Evolutionary conservation across 2,888 invertebrate genomes (phyloP).

Genomic region (Drosophila merina): DNA sequence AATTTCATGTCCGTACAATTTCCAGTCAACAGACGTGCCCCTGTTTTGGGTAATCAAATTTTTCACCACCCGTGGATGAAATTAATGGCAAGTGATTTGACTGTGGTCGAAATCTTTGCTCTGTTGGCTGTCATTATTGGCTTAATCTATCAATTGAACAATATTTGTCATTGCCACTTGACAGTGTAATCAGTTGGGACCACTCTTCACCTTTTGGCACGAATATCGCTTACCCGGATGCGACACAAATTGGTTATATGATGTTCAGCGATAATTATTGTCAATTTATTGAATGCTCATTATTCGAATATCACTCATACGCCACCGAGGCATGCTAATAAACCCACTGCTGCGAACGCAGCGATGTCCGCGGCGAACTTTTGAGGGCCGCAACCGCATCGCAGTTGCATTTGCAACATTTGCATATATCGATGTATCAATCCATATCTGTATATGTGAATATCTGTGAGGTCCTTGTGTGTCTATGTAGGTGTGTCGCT

Average conservation of each 20-base stretch:
- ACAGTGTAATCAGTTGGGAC: conserved; percentile 13
- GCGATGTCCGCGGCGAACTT: conserved; percentile 40
- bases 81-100: conserved; percentile 59
- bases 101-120: conserved; percentile 26
- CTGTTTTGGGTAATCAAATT: conserved; percentile 56
- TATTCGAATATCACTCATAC: conserved; percentile 56
- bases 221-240: not conserved
- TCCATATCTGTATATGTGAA: conserved; percentile 8
- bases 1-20: conserved; percentile 67
- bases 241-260: conserved; percentile 37
- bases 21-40: conserved; percentile 31
- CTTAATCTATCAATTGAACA: conserved; percentile 17
- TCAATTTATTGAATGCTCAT: conserved; percentile 49
- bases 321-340: conserved; percentile 59
- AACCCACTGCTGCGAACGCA: conserved; percentile 54
- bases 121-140: conserved; percentile 26
- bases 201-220: not conserved
- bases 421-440: conserved; percentile 8
- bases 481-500: conserved; percentile 16
- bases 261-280: conserved; percentile 47
- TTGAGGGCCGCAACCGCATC: conserved; percentile 59
- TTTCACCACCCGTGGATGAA: conserved; percentile 37
- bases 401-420: conserved; percentile 35
- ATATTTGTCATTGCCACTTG: conserved; percentile 20
- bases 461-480: conserved; percentile 20